Evolutionary conservation across 2,113 vertebrate genomes (phyloP), one percentile per base, ranked within the genome.

Genomic region (Tor tambroides): DNA sequence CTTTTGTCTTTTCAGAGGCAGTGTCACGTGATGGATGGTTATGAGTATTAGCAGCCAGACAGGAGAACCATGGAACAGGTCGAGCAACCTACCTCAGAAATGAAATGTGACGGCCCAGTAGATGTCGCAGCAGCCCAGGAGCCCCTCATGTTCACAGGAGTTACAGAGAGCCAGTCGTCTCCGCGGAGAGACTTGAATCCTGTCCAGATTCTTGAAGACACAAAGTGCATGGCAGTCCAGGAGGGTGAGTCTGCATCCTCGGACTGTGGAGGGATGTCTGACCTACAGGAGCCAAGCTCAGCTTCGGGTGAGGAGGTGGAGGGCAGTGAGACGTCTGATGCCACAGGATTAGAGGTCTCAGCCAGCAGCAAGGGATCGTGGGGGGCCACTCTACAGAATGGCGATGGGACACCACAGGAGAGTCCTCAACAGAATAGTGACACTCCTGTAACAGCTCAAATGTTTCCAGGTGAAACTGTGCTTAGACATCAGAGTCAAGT

Each of bases 41-140:
- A 82, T 81, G 76, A 87, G 81, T 67, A 67, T 75, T 85, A 89
- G 84, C 80, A 41, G 79, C 71, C 35, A 71, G 81, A 78, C 56
- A 17, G 84, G 67, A 80, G 46, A 84, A 77, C 56, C 67, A 89
- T 90, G 89, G 88, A 90, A 72, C 83, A 69, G 80, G 87, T 80
- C n/a, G 75, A 87, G 38, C 83, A n/a, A 51, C 56, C 46, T 85
- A 69, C 85, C 80, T 83, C 72, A 79, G 17, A 21, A n/a, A 77
- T 46, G 28, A 87, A 89, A 71, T 80, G 65, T 59, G 80, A 83
- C 12, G 5, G 32, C 80, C 75, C 54, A 28, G 61, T 61, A 6
- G 85, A 89, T 59, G 17, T 54, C 5, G 15, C 51, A 1, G 51
- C 51, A 54, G 51, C 51, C 15, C 17, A 54, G 5, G 51, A 54